phyloP scores from a whole-genome alignment of 2,113 vertebrate species.

The Pedionomus torquatus region DNA sequence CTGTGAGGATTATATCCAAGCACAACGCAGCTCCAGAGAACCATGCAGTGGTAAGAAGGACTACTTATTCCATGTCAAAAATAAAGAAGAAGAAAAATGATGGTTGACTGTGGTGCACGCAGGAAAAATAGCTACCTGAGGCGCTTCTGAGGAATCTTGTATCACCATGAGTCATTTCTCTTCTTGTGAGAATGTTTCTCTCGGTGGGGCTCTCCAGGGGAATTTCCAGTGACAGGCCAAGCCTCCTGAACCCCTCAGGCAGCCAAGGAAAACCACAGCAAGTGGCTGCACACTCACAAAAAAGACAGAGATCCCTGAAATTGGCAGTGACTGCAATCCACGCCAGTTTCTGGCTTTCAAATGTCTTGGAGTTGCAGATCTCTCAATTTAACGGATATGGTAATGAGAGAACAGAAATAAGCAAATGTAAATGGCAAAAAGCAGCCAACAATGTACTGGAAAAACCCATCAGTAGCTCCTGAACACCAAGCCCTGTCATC shows the following conservation, averaged over 20 bases:
- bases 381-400: neutral
- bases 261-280: neutral
- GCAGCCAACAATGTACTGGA: neutral
- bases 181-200: neutral
- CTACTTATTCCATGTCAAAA: neutral
- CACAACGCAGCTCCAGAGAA: neutral
- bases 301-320: neutral
- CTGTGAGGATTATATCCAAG: neutral
- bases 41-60: neutral
- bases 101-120: neutral
- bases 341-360: neutral
- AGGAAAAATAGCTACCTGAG: rapidly evolving
- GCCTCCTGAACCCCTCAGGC: neutral
- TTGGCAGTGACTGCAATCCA: neutral
- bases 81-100: neutral
- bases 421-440: neutral
- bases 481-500: neutral
- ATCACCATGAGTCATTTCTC: neutral
- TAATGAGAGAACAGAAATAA: neutral
- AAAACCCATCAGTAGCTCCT: neutral
- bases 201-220: neutral
- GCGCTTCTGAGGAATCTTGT: neutral
- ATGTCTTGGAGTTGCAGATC: neutral
- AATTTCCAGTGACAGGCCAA: neutral
- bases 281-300: neutral